A percentile compares a stretch with the other conserved stretches of the same genome.
phyloP scores from a whole-genome alignment of 2,113 vertebrate species.

The Dromiciops gliroides region DNA sequence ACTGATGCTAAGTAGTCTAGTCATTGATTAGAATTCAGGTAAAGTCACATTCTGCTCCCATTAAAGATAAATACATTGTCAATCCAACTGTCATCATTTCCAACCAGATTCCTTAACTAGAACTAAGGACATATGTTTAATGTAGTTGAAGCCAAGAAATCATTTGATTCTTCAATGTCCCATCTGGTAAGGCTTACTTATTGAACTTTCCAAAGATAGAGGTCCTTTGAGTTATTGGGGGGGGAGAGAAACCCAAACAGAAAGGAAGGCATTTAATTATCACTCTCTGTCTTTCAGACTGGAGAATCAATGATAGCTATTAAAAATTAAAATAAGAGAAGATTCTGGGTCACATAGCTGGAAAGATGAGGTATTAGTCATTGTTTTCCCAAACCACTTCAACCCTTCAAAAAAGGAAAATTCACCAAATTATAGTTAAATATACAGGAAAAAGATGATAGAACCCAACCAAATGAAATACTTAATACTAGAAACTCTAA shows the following conservation, averaged over 20 bases:
- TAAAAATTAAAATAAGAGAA: not conserved
- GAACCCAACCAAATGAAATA: too few relatives aligned
- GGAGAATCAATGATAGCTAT: not conserved
- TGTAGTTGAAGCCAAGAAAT: not conserved
- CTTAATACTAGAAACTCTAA: not conserved
- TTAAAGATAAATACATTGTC: not conserved
- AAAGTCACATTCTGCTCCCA: not conserved
- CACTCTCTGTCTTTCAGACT: not conserved
- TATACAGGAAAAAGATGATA: not conserved
- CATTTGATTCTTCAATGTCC: not conserved
- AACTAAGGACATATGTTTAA: not conserved
- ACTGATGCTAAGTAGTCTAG: too few relatives aligned
- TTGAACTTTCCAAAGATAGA: not conserved
- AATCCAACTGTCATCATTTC: not conserved
- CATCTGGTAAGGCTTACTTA: not conserved
- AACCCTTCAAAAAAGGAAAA: not conserved
- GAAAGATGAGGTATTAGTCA: not conserved
- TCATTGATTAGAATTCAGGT: too few relatives aligned
- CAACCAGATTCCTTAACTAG: not conserved
- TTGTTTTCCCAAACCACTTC: not conserved
- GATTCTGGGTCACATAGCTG: not conserved
- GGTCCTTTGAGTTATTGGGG: not conserved
- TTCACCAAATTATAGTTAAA: not conserved
- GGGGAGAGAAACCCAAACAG: not conserved
- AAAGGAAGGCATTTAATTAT: not conserved